A percentile compares a stretch with the other conserved stretches of the same genome.
These are phyloP conservation scores for Ditula angustiorana DNA, from an alignment of 2,888 invertebrate genomes.

Conservation along the genomic window DNA sequence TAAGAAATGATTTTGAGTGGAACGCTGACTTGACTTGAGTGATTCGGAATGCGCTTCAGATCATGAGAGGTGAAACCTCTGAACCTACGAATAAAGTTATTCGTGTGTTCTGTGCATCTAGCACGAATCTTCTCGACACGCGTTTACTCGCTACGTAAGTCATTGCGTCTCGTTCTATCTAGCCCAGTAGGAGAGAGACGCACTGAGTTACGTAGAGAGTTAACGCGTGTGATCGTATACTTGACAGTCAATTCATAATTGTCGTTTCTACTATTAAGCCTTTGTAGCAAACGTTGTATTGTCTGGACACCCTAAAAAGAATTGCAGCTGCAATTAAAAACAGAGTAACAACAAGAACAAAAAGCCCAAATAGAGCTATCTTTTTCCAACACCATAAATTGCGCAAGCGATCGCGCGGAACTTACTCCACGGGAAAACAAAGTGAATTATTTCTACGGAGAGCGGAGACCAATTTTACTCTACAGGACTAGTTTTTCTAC, in stretches of 20 bases:
- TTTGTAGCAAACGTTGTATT: neutral
- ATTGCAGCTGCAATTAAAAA: neutral
- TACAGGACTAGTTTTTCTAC: neutral
- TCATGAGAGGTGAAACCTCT: too few species aligned
- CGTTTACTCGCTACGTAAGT: too few species aligned
- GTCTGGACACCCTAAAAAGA: neutral
- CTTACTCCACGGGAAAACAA: neutral
- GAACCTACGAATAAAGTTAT: too few species aligned
- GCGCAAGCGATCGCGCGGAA: neutral
- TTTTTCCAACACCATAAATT: neutral
- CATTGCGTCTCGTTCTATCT: too few species aligned
- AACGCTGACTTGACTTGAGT: neutral
- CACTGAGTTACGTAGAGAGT: too few species aligned
- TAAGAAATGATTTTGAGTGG: conserved; percentile 1
- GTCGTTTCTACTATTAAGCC: too few species aligned
- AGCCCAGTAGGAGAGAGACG: too few species aligned
- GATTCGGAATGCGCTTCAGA: neutral
- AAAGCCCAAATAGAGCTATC: neutral
- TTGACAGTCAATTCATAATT: too few species aligned
- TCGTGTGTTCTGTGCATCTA: too few species aligned
- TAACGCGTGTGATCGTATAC: too few species aligned
- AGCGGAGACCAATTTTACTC: neutral
- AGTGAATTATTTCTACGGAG: conserved; percentile 4
- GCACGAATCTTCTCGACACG: too few species aligned
- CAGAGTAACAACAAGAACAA: neutral